Base-by-base conservation (phyloP, 2,888 invertebrate genomes). In the Hemithea aestivaria region DNA sequence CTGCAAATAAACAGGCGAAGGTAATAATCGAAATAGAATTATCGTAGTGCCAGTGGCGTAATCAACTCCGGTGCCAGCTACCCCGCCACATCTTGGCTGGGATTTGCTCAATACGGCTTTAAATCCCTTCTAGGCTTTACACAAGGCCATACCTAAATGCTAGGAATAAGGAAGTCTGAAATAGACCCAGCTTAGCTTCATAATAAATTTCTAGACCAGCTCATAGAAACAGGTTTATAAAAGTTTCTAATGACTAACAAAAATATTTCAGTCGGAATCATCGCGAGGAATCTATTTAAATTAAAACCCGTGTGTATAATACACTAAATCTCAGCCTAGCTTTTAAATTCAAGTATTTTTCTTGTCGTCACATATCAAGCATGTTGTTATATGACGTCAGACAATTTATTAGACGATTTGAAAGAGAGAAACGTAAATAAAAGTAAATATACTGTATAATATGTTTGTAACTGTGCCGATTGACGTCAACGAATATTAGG, bases 1-100 rank as follows among this genome's bases (percentile, higher is more conserved):
- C 74, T 73, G 67, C 73, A 81, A 82, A 85, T 84, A 85, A 84
- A 80, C 80, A 64, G 69, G 66, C 76, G 81, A 84, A 87, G 84
- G 84, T 81, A 85, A 82, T 83, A 83, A 83, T 87, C 81, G 75
- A 85, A 87, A 87, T 85, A 85, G 85, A 84, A 81, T 79, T 77
- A 80, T 75, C 70, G 72, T 72, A 70, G 58, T 72, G 67, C 67
- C 44, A 30, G 75, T 79, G 77, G 79, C 78, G 83, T 80, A 82
- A 83, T 67, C 61, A 66, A 69, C 62, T 68, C 64, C 66, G 71
- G 74, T 84, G 84, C 82, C 84, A 62, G 50, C 53, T 58, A 56
- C 58, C 56, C 60, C 61, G 57, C 60, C 60, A 63, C 12, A 41
- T 25, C 64, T 74, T 76, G 71, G 70, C 73, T 58, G 61, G 64